A percentile compares a stretch with the other conserved stretches of the same genome.
phyloP scores from a whole-genome alignment of 2,797 vertebrate genomes.

The Halcyon chelicuti region DNA sequence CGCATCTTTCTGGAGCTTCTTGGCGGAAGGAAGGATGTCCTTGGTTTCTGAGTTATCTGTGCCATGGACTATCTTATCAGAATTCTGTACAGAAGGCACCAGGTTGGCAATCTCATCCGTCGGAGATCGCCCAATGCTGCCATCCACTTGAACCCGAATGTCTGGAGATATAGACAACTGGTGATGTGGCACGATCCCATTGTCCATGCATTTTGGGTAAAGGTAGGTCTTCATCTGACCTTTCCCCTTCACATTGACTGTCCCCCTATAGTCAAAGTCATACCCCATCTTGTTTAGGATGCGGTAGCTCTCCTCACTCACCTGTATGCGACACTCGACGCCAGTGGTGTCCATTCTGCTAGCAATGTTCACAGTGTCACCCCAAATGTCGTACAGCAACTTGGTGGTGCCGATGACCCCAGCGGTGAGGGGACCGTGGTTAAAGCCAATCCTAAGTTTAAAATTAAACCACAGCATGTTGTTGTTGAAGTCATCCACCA shows the following conservation, averaged over 20 bases:
- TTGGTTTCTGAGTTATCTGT: constrained; percentile 67
- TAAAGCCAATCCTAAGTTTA: constrained; percentile 95
- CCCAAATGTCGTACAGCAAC: constrained; percentile 97
- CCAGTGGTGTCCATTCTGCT: constrained; percentile 99
- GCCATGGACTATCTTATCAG: constrained; percentile 66
- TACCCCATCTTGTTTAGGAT: constrained; percentile 92
- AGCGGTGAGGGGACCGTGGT: constrained; percentile 94
- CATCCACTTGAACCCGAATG: constrained; percentile 97
- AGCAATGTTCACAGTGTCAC: constrained; percentile 98
- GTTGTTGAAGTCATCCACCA: constrained; percentile 98
- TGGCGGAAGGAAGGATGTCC: constrained; percentile 56
- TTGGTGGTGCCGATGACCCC: constrained; percentile 99
- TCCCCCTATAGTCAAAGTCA: constrained; percentile 96
- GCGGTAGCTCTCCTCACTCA: constrained; percentile 95
- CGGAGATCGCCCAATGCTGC: constrained; percentile 96
- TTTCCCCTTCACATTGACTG: constrained; percentile 98
- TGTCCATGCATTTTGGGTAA: constrained; percentile 91
- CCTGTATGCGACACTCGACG: constrained; percentile 96
- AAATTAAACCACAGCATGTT: constrained; percentile 99
- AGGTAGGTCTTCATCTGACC: constrained; percentile 99
- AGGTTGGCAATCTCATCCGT: constrained; percentile 94
- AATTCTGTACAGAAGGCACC: constrained; percentile 84
- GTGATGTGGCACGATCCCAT: constrained; percentile 91
- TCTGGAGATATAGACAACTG: constrained; percentile 95
- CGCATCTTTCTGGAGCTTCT: constrained; percentile 70